Conservation (phyloP, 2,888 invertebrate species). For the Pegoplata infirma region DNA sequence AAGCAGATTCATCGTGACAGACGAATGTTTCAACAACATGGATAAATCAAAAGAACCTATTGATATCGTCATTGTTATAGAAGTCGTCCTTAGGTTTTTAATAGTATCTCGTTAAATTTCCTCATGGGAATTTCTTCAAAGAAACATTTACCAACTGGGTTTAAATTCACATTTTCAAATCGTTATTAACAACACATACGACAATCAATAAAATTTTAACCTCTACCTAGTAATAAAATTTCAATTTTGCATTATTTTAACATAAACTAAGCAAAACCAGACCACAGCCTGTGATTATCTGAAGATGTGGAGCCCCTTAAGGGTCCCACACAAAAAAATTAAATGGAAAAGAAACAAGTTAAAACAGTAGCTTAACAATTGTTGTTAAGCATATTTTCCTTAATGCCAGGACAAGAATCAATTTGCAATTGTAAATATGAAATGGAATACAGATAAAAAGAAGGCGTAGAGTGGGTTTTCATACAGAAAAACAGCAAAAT, state of each 20-base stretch:
- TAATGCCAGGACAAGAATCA: constrained; percentile 39
- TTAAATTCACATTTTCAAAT: too few species aligned
- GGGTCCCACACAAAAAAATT: constrained; percentile 35
- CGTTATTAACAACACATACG: too few species aligned
- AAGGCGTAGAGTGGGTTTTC: constrained; percentile 60
- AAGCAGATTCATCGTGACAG: too few species aligned
- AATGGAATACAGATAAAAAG: constrained; percentile 42
- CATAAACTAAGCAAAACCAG: constrained; percentile 41
- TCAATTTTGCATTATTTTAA: constrained; percentile 41
- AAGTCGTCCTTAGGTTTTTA: too few species aligned
- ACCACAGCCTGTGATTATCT: constrained; percentile 41
- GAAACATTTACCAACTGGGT: too few species aligned
- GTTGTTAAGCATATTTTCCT: constrained; percentile 30
- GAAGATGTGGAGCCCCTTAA: constrained; percentile 32
- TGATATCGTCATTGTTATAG: too few species aligned
- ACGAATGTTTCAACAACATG: too few species aligned
- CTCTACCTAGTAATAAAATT: not conserved
- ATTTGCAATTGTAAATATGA: constrained; percentile 53
- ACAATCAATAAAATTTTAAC: not conserved
- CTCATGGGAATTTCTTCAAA: too few species aligned
- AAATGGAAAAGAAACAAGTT: constrained; percentile 41
- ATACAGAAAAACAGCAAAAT: constrained; percentile 17
- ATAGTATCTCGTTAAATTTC: too few species aligned
- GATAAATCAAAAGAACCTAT: too few species aligned
- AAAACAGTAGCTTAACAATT: constrained; percentile 57